Evolutionary conservation across 2,888 invertebrate species (phyloP).

Genomic region (Mesoligia furuncula): DNA sequence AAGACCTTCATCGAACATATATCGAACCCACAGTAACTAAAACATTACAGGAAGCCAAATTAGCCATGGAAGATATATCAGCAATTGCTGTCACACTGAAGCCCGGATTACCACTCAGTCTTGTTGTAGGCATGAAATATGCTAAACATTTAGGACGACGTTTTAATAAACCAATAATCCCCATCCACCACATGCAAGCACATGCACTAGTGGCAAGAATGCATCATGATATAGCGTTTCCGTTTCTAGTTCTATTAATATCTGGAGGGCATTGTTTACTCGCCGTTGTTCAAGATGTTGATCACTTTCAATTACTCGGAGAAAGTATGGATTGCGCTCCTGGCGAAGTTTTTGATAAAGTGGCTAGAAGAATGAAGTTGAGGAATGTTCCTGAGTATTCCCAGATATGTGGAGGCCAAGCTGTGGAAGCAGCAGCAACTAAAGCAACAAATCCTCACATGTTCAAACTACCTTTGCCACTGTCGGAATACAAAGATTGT

Average conservation of each 20-base stretch:
- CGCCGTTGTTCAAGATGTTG: slow-evolving; percentile 93
- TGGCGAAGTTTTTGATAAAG: slow-evolving; percentile 98
- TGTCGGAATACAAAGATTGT: slow-evolving; percentile 93
- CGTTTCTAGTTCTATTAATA: slow-evolving; percentile 96
- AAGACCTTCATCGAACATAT: slow-evolving; percentile 94
- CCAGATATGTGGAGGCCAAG: slow-evolving; percentile 95
- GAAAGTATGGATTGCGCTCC: slow-evolving; percentile 96
- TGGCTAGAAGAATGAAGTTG: slow-evolving; percentile 95
- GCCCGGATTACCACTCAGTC: slow-evolving; percentile 95
- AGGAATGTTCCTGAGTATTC: slow-evolving; percentile 94
- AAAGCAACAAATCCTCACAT: slow-evolving; percentile 92
- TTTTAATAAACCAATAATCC: slow-evolving; percentile 96
- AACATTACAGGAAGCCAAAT: slow-evolving; percentile 91
- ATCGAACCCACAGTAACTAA: slow-evolving; percentile 94
- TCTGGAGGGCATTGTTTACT: slow-evolving; percentile 98
- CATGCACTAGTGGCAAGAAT: slow-evolving; percentile 98
- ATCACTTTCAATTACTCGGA: slow-evolving; percentile 95
- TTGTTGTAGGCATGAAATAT: slow-evolving; percentile 95
- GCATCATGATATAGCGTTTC: slow-evolving; percentile 93
- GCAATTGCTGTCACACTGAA: slow-evolving; percentile 97
- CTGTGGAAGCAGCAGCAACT: slow-evolving; percentile 95
- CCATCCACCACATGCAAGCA: slow-evolving; percentile 99
- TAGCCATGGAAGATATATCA: slow-evolving; percentile 93
- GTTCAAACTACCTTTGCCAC: slow-evolving; percentile 92
- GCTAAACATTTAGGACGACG: slow-evolving; percentile 94